These are phyloP conservation scores for Orientallactaga bullata DNA, from an alignment of 2,113 vertebrate genomes.

Conservation along the genomic window DNA sequence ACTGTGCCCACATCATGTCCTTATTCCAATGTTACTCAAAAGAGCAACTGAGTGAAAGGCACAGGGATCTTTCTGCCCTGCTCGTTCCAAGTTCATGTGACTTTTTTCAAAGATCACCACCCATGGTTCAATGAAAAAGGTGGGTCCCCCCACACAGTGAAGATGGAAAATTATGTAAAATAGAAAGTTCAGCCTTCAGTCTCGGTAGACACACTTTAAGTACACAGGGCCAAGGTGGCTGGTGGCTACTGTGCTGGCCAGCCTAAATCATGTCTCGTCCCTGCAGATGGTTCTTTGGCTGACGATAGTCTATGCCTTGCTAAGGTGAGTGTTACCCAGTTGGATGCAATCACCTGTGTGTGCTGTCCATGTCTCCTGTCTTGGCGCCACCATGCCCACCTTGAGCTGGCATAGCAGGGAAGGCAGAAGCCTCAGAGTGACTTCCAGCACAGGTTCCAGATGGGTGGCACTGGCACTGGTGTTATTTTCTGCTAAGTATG, in stretches of 20 bases:
- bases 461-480: accelerated
- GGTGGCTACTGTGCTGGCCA: neutral
- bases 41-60: neutral
- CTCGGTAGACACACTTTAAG: neutral
- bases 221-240: neutral
- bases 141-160: neutral
- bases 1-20: accelerated
- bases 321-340: neutral
- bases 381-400: accelerated
- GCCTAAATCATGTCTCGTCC: accelerated
- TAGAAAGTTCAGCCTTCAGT: accelerated
- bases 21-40: too few species aligned
- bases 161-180: neutral
- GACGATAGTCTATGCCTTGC: accelerated
- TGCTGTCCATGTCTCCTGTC: accelerated
- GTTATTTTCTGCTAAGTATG: neutral
- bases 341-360: neutral
- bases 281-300: neutral
- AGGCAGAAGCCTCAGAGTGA: neutral
- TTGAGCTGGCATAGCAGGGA: neutral
- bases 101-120: too few species aligned
- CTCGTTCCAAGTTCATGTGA: too few species aligned
- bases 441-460: neutral
- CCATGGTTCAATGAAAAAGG: neutral
- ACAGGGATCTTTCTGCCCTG: too few species aligned